These are phyloP conservation scores for Conger conger DNA, from an alignment of 2,113 vertebrate genomes.

Conservation along the genomic window DNA sequence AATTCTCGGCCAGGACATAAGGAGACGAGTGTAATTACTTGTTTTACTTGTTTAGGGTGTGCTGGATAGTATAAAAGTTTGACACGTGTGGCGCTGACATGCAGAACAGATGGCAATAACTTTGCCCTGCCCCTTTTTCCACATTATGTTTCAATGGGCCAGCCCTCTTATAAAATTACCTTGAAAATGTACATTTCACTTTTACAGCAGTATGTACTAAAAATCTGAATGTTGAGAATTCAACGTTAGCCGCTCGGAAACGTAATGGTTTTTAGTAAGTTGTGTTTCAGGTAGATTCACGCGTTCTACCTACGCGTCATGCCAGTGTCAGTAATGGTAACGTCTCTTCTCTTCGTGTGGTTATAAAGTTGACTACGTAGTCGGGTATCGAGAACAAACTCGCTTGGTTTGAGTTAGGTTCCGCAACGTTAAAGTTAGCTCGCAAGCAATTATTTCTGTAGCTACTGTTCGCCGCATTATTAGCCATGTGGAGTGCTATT, in stretches of 20 bases:
- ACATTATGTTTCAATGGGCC: slow-evolving; percentile 18
- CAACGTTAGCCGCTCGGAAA: background rate
- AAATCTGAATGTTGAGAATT: background rate
- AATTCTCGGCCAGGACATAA: slow-evolving; percentile 27
- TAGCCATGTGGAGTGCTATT: background rate
- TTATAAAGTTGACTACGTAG: no score
- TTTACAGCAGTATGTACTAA: no score
- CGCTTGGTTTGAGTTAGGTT: no score
- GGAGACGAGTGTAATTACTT: background rate
- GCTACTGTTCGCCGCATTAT: background rate
- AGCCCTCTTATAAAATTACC: background rate
- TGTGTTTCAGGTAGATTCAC: background rate
- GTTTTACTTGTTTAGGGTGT: background rate
- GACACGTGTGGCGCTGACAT: background rate
- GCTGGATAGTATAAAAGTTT: background rate
- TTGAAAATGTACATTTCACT: no score
- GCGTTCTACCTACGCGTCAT: background rate
- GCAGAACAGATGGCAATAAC: slow-evolving; percentile 17
- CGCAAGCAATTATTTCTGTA: background rate
- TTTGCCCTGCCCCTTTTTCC: slow-evolving; percentile 42
- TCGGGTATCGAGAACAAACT: no score
- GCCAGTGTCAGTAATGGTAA: background rate
- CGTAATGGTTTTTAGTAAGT: background rate
- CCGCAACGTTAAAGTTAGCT: no score
- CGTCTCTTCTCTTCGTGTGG: background rate